These are phyloP conservation scores for Zelleria hepariella DNA, from an alignment of 2,888 invertebrate species.

Conservation along the genomic window DNA sequence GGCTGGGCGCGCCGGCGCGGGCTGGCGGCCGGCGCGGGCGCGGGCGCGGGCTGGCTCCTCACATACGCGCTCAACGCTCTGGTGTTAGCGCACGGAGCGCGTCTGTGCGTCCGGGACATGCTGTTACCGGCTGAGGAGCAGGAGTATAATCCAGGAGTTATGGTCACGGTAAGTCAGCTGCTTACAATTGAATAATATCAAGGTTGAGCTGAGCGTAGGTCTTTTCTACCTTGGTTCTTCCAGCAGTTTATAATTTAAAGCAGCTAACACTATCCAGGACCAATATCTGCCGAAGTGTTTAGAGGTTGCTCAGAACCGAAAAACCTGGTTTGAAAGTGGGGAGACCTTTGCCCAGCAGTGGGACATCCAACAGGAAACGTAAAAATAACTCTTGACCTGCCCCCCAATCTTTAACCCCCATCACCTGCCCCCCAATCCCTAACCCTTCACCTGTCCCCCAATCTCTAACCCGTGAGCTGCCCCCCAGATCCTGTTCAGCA, in stretches of 20 bases:
- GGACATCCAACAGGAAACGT: too few relatives aligned
- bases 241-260: background rate
- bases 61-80: slow-evolving; percentile 81
- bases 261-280: too few relatives aligned
- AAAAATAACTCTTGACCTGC: background rate
- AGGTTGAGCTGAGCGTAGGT: too few relatives aligned
- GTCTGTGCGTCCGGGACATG: slow-evolving; percentile 76
- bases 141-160: slow-evolving; percentile 76
- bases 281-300: too few relatives aligned
- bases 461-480: too few relatives aligned
- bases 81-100: slow-evolving; percentile 84
- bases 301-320: too few relatives aligned
- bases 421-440: background rate
- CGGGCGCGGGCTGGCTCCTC: slow-evolving; percentile 80
- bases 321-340: too few relatives aligned
- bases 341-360: too few relatives aligned
- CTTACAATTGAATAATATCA: too few relatives aligned
- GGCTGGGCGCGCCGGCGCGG: slow-evolving; percentile 6
- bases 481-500: slow-evolving; percentile 78
- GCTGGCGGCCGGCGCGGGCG: slow-evolving; percentile 68
- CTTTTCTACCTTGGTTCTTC: slow-evolving; percentile 1
- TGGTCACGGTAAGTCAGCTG: slow-evolving; percentile 80
- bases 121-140: slow-evolving; percentile 65
- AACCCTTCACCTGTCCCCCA: too few relatives aligned
- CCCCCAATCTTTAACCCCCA: background rate